Evolutionary conservation across 2,888 invertebrate species (phyloP), one percentile per base, ranked within the genome.

Genomic region (Xestia ashworthii): DNA sequence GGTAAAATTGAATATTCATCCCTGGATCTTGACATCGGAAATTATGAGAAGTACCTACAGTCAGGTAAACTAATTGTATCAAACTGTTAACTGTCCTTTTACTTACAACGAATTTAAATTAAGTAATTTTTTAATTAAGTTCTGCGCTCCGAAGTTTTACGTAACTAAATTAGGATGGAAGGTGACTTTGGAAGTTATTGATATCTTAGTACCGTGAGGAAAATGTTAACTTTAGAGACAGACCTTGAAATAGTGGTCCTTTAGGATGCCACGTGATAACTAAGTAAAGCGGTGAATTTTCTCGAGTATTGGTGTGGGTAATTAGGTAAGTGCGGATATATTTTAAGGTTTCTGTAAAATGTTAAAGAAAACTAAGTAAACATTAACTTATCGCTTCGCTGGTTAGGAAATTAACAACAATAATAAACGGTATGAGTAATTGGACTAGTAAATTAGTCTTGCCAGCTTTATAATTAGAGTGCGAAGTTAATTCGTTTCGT

Each of bases 101-200:
- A 84, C 88, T 89, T 76, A 77, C 70, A 71, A 73, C 68, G 66
- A 74, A 78, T 86, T 76, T 81, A 78, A 88, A 84, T 78, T 73
- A 66, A 86, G 69, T 83, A 88, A 88, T 89, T 85, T 80, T 88
- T 89, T 87, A 89, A 89, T 89, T 81, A 85, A 87, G 81, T 88
- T 88, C 44, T 44, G 14, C 53, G 58, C 71, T 67, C 48, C 46
- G 44, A 87, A 89, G 77, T 87, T 87, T 71, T 50, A 55, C 50
- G 70, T 89, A 85, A 88, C 71, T 69, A 14, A 77, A 76, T 87
- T 86, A 83, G 80, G 82, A 80, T 58, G 8, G 38, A 72, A 84
- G 83, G 76, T 80, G 81, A 85, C 81, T 86, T 81, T 70, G 71
- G 19, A n/a, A 70, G 76, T 53, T 69, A 73, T 25, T 50, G 70